A percentile compares a stretch with the other conserved stretches of the same genome.
phyloP scores from a whole-genome alignment of 1,140 invertebrate genomes.

The Zaprionus nigranus region DNA sequence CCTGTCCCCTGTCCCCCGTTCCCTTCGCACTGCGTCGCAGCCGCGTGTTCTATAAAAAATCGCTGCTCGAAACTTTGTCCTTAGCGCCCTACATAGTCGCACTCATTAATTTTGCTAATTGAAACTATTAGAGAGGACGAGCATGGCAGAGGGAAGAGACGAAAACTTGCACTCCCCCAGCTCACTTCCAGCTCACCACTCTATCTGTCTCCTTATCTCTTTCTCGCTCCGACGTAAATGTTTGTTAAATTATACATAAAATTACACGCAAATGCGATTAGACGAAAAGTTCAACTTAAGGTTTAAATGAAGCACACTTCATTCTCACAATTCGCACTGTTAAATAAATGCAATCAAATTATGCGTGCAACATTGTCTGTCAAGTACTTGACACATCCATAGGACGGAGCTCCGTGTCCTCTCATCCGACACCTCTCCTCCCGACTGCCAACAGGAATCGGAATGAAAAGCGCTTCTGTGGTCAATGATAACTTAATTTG shows the following conservation, averaged over 20 bases:
- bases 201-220: neutral
- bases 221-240: constrained; percentile 16
- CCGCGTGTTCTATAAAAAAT: constrained; percentile 13
- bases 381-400: neutral
- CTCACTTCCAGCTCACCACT: neutral
- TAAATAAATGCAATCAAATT: constrained; percentile 51
- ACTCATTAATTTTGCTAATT: constrained; percentile 77
- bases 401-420: neutral
- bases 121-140: constrained; percentile 64
- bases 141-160: neutral
- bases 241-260: constrained; percentile 60
- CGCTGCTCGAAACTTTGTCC: constrained; percentile 63
- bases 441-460: neutral
- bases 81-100: constrained; percentile 60
- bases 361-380: constrained; percentile 31
- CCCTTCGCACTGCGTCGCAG: neutral
- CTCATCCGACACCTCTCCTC: too few species aligned
- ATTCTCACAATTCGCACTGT: constrained; percentile 6
- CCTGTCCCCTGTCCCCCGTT: too few species aligned
- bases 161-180: neutral
- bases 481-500: constrained; percentile 54
- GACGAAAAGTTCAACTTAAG: constrained; percentile 33
- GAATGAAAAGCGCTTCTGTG: constrained; percentile 4
- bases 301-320: constrained; percentile 14
- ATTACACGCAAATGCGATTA: constrained; percentile 67